These are phyloP conservation scores for Rhabditophanes sp. DNA, from an alignment of 2,888 invertebrate species.

Conservation along the genomic window DNA sequence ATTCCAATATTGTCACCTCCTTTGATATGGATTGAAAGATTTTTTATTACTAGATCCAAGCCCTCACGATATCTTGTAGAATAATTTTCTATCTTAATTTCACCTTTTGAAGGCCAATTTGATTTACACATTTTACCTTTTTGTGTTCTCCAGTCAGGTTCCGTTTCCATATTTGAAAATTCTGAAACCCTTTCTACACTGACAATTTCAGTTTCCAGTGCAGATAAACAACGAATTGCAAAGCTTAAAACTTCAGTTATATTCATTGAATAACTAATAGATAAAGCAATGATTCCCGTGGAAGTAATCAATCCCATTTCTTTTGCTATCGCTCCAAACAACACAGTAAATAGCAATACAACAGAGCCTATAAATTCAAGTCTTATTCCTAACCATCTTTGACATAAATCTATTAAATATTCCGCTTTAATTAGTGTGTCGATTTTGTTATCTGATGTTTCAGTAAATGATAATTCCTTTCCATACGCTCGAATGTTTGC, in stretches of 20 bases:
- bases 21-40: conserved; percentile 49
- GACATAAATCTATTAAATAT: conserved; percentile 55
- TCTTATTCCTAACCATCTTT: conserved; percentile 72
- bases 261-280: conserved; percentile 50
- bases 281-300: conserved; percentile 50
- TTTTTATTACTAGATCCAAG: conserved; percentile 50
- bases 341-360: conserved; percentile 78
- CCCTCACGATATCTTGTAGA: conserved; percentile 70
- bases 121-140: no score
- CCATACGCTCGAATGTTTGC: conserved; percentile 43
- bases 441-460: conserved; percentile 8
- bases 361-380: conserved; percentile 88
- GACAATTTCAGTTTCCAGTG: no score
- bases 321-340: conserved; percentile 63
- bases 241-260: conserved; percentile 62
- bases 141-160: conserved; percentile 34
- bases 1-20: conserved; percentile 40
- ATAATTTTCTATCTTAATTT: conserved; percentile 46
- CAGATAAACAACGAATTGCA: conserved; percentile 67
- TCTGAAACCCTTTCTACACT: no score
- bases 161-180: conserved; percentile 46
- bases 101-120: conserved; percentile 12
- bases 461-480: conserved; percentile 12
- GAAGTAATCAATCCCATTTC: conserved; percentile 44
- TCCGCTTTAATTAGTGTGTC: conserved; percentile 11